Base-by-base conservation (phyloP, 2,797 vertebrate genomes). In the Liparis tanakae region DNA sequence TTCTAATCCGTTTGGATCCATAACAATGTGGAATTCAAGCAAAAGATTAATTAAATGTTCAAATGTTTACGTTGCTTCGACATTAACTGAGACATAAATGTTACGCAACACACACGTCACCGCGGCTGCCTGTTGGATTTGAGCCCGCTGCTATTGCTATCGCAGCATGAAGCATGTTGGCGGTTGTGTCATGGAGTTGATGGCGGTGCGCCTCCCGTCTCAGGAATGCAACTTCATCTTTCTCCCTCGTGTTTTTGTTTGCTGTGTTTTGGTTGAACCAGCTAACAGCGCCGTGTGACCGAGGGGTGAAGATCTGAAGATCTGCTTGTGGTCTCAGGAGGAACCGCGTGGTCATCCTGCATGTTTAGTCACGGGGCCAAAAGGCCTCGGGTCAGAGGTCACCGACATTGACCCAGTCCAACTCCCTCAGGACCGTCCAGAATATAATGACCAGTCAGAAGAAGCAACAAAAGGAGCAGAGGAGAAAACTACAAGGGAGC, bases 391-490 rank as follows among this genome's bases (percentile, higher is more conserved):
- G 72, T 74, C 67, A 55, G 65, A 77, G 74, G 63, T 68, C 60
- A 74, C 51, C 59, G 57, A 41, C 34, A n/a, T 10, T 70, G 78
- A 88, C 73, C 70, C 89, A 13, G 79, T 69, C 44, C 90, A 92
- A 93, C 93, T 92, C 54, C 14, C 25, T 67, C 51, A 71, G 48
- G 62, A 66, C 61, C 65, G 0, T 69, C 54, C 78, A 68, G 44
- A 74, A 22, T 55, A 33, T 57, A 56, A 66, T 68, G 50, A 67
- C 54, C 15, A 63, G 70, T 62, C 51, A 34, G 15, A 75, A 72
- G 73, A 79, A 72, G 75, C 54, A 78, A 22, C 41, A 56, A 33
- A 41, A 43, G 30, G 10, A 61, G 43, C 22, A n/a, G 15, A 36
- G 48, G 10, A 36, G 7, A 18, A 33, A 39, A 63, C 25, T 30